A percentile compares a stretch with the other conserved stretches of the same genome.
phyloP scores from a whole-genome alignment of 2,113 vertebrate species.

The Corvus cornix region DNA sequence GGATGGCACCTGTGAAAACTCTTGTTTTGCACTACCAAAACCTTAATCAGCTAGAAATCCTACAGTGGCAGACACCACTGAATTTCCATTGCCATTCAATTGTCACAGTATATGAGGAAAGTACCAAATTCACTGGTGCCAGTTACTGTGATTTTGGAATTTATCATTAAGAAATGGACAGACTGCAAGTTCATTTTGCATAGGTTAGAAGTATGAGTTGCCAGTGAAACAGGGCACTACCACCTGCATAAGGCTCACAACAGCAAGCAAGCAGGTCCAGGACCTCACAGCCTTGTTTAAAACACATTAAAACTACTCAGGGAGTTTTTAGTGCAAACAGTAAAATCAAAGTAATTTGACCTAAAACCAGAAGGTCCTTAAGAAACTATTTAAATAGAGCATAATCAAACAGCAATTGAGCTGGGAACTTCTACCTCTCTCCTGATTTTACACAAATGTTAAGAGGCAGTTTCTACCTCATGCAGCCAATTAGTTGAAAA shows the following conservation, averaged over 20 bases:
- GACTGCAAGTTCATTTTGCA: background rate
- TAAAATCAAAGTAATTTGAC: background rate
- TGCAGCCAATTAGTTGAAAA: background rate
- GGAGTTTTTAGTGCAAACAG: background rate
- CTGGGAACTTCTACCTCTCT: background rate
- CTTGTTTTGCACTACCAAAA: background rate
- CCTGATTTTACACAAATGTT: background rate
- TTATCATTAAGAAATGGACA: background rate
- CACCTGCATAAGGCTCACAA: background rate
- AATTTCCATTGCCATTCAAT: background rate
- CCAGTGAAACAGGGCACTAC: background rate
- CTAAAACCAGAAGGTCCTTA: background rate
- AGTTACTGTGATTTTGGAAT: background rate
- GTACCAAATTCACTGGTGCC: background rate
- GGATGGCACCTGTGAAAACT: background rate
- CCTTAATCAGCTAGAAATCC: background rate
- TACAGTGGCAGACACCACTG: background rate
- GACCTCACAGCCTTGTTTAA: background rate
- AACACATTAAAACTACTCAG: background rate
- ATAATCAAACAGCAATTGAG: background rate
- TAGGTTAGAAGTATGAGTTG: background rate
- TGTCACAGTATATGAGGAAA: background rate
- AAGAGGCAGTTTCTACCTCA: background rate
- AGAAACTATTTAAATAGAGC: background rate
- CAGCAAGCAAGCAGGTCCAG: background rate